Evolutionary conservation across 2,797 vertebrate species (phyloP), one percentile per base, ranked within the genome.

Genomic region (Amblyraja radiata): DNA sequence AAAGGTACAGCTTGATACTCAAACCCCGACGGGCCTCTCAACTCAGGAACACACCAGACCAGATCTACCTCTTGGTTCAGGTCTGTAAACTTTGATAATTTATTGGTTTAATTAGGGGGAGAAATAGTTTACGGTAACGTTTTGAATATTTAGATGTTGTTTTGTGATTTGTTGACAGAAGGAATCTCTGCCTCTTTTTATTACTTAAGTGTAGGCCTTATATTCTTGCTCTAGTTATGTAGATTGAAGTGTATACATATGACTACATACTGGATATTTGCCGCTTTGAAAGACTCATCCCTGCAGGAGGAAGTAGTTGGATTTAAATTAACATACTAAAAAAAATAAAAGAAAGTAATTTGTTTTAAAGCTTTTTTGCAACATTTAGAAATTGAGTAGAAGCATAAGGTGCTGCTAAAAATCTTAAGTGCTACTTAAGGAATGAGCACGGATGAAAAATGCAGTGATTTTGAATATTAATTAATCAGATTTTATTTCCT

Each of bases 401-500:
- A 65, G 32, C 63, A 68, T 18, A 36, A 68, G 7, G 16, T 16
- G 68, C 16, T 68, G n/a, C 7, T 88, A 63, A n/a, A 88, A 13
- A 61, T 54, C 65, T 68, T 68, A 68, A 14, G 16, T 88, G 84
- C n/a, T 2, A n/a, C 7, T 88, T 88, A 65, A 68, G 68, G n/a
- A n/a, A 88, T 68, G n/a, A 8, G n/a, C 61, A 6, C 16, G 14
- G 16, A 68, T 32, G n/a, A n/a, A 63, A 88, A 65, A 86, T 58
- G 25, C 11, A 86, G 16, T 88, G 6, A 11, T 65, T n/a, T 65
- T 11, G 23, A 73, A 73, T n/a, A 10, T n/a, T 88, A 28, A 88
- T 88, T 68, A 14, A 68, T n/a, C n/a, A 32, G 21, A 88, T 36
- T 74, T 73, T 91, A 91, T 74, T 91, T 91, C 11, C 36, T 71